These are phyloP conservation scores for Polyploca ridens DNA, from an alignment of 2,888 invertebrate species.

Conservation along the genomic window DNA sequence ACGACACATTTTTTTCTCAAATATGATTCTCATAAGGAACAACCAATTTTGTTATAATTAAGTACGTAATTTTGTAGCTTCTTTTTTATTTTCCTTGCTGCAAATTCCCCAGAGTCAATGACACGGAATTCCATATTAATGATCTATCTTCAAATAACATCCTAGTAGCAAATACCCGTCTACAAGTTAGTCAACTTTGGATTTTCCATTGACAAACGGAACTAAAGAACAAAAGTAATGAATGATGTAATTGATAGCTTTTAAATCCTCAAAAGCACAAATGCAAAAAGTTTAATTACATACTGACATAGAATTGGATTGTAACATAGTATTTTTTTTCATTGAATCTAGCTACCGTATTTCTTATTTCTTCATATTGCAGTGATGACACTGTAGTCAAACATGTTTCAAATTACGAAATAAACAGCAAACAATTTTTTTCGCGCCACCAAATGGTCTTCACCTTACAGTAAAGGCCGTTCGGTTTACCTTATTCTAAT, in stretches of 20 bases:
- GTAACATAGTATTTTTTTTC: too few species aligned
- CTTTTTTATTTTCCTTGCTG: not conserved
- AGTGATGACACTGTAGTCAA: conserved; percentile 51
- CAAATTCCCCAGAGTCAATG: conserved; percentile 34
- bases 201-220: conserved; percentile 63
- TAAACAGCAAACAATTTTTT: conserved; percentile 63
- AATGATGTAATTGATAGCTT: conserved; percentile 37
- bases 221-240: conserved; percentile 51
- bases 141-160: conserved; percentile 38
- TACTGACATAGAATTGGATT: too few species aligned
- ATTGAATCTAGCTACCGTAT: not conserved
- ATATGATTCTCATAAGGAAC: not conserved
- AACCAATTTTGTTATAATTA: not conserved
- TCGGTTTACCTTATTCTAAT: conserved; percentile 44
- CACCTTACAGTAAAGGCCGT: conserved; percentile 56
- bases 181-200: conserved; percentile 46
- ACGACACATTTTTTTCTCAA: not conserved
- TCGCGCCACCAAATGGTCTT: conserved; percentile 57
- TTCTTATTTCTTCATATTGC: conserved; percentile 28
- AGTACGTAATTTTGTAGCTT: not conserved
- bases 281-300: too few species aligned
- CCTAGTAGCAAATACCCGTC: conserved; percentile 32
- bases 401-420: conserved; percentile 63
- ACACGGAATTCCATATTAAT: conserved; percentile 31
- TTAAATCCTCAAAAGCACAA: not conserved